phyloP scores from a whole-genome alignment of 2,797 vertebrate genomes.

The Galago senegalensis region DNA sequence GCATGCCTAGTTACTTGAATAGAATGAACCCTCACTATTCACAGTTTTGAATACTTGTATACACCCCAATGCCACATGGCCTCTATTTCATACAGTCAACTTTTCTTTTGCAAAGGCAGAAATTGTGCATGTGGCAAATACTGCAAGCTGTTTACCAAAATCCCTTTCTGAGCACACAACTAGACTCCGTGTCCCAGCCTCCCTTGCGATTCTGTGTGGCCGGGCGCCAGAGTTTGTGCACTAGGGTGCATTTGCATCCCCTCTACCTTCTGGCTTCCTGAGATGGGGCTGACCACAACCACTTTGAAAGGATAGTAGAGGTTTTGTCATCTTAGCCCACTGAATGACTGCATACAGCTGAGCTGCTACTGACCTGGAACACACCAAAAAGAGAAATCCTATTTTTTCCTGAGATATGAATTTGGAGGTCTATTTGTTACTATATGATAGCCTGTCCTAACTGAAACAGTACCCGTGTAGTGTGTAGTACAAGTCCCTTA shows the following conservation, averaged over 20 bases:
- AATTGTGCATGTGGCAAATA: neutral
- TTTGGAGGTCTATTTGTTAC: neutral
- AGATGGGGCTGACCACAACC: neutral
- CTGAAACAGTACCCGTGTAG: neutral
- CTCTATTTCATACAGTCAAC: neutral
- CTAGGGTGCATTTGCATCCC: neutral
- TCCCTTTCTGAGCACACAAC: neutral
- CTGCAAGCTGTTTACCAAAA: neutral
- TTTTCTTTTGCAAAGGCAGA: constrained; percentile 36
- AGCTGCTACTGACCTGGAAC: neutral
- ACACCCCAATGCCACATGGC: neutral
- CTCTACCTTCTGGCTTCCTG: neutral
- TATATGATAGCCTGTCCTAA: neutral
- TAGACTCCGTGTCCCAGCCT: neutral
- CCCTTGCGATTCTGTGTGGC: neutral
- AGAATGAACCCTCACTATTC: constrained; percentile 15
- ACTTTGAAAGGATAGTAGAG: neutral
- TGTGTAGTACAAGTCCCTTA: neutral
- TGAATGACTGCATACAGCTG: neutral
- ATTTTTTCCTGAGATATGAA: neutral
- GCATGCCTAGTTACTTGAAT: neutral
- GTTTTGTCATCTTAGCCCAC: neutral
- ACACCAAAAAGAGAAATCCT: neutral
- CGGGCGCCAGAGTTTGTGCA: neutral
- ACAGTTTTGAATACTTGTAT: neutral